These are phyloP conservation scores for Rynchops niger DNA, from an alignment of 2,113 vertebrate genomes.

Conservation along the genomic window DNA sequence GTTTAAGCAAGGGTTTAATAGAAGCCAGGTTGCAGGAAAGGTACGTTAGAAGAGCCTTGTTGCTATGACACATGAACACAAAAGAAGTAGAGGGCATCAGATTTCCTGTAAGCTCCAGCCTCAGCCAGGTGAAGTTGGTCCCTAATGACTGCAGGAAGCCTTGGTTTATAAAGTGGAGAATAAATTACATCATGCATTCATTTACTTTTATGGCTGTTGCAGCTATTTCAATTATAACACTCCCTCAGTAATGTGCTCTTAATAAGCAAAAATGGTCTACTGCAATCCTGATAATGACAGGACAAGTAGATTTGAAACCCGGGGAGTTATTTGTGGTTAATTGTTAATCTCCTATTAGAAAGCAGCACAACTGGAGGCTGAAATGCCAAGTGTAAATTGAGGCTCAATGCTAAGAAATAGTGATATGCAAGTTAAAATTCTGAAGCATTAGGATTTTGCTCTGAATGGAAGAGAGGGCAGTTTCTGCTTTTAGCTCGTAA, in stretches of 20 bases:
- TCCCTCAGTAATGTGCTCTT: constrained; percentile 33
- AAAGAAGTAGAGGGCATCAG: background rate
- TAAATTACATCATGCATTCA: constrained; percentile 3
- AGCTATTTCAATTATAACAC: constrained; percentile 39
- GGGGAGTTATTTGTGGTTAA: constrained; percentile 61
- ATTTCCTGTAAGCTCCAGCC: background rate
- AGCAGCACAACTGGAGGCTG: background rate
- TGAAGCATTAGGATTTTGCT: background rate
- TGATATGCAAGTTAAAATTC: background rate
- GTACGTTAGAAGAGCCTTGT: background rate
- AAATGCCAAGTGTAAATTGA: background rate
- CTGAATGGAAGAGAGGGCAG: background rate
- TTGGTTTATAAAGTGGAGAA: background rate
- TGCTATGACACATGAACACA: background rate
- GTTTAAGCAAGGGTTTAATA: background rate
- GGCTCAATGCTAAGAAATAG: background rate
- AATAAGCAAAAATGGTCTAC: constrained; percentile 28
- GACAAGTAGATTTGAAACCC: constrained; percentile 31
- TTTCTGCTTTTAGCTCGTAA: background rate
- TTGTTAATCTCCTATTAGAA: constrained; percentile 57
- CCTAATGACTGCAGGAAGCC: background rate
- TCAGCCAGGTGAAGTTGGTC: constrained; percentile 1
- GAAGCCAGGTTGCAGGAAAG: background rate
- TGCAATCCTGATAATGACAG: constrained; percentile 20
- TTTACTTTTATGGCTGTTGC: constrained; percentile 52